Evolutionary conservation across 2,797 vertebrate genomes (phyloP).

Genomic region (Centroberyx gerrardi): DNA sequence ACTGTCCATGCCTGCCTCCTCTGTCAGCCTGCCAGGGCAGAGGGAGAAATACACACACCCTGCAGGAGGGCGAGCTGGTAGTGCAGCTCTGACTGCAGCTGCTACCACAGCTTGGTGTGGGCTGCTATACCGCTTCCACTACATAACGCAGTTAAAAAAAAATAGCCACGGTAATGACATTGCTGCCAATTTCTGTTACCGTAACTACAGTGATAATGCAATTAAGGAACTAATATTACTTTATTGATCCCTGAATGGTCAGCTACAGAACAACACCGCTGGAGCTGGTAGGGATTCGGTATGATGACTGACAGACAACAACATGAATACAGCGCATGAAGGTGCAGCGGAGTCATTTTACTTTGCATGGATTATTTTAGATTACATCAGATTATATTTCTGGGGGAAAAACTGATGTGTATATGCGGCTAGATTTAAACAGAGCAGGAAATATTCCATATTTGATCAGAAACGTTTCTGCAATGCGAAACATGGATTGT

Average conservation of each 20-base stretch:
- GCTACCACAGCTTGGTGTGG: conserved; percentile 16
- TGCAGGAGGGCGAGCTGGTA: conserved; percentile 51
- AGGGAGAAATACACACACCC: conserved; percentile 50
- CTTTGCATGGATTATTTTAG: not conserved
- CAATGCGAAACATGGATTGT: too few species aligned
- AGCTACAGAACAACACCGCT: not conserved
- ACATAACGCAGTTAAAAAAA: conserved; percentile 8
- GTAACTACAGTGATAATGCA: conserved; percentile 16
- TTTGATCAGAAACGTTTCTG: too few species aligned
- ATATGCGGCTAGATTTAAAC: too few species aligned
- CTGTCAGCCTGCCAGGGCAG: conserved; percentile 59
- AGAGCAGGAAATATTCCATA: too few species aligned
- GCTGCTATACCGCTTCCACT: conserved; percentile 17
- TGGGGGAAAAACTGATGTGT: too few species aligned
- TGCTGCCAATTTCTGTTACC: conserved; percentile 18
- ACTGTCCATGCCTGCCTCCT: conserved; percentile 65
- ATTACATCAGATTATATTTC: not conserved
- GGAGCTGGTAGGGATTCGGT: conserved; percentile 20
- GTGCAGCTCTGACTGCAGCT: conserved; percentile 37
- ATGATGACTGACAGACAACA: not conserved
- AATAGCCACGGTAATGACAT: not conserved
- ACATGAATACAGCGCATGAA: conserved; percentile 1
- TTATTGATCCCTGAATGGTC: conserved; percentile 26
- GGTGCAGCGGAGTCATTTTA: conserved; percentile 2
- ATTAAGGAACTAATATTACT: conserved; percentile 13